Evolutionary conservation across 2,113 vertebrate genomes (phyloP).

Genomic region (Tenebrosternarchus preto): DNA sequence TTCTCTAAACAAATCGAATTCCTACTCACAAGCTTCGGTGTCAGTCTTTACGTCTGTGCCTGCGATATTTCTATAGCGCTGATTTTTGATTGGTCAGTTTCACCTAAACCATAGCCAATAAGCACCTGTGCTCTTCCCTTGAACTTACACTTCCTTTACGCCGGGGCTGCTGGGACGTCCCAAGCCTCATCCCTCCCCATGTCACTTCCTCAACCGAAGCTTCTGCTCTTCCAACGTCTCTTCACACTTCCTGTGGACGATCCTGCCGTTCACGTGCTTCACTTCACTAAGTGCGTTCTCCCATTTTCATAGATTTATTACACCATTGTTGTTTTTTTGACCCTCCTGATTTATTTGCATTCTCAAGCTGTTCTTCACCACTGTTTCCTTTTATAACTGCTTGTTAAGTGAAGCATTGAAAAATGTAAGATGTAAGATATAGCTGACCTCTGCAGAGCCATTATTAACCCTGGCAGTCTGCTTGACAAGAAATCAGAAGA

Average conservation of each 20-base stretch:
- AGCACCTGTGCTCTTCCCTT: background rate
- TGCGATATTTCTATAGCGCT: background rate
- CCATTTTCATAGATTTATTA: too few species aligned
- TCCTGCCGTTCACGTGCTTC: too few species aligned
- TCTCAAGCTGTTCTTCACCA: too few species aligned
- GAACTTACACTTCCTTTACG: background rate
- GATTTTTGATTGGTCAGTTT: background rate
- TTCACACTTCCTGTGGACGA: background rate
- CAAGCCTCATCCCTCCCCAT: background rate
- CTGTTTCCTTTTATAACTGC: too few species aligned
- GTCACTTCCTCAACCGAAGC: background rate
- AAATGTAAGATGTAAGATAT: too few species aligned
- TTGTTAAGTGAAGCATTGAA: too few species aligned
- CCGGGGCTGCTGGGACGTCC: background rate
- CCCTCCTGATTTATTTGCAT: too few species aligned
- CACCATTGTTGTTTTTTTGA: too few species aligned
- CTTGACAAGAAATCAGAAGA: too few species aligned
- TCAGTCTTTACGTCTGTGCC: background rate
- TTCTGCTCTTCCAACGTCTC: background rate
- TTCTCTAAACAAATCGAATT: background rate
- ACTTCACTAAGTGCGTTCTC: too few species aligned
- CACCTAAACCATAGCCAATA: conserved; percentile 5
- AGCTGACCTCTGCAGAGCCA: too few species aligned
- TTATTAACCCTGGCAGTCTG: too few species aligned
- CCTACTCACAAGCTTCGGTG: background rate